These are phyloP conservation scores for Elaphurus davidianus DNA, from an alignment of 2,113 vertebrate genomes.

Conservation along the genomic window DNA sequence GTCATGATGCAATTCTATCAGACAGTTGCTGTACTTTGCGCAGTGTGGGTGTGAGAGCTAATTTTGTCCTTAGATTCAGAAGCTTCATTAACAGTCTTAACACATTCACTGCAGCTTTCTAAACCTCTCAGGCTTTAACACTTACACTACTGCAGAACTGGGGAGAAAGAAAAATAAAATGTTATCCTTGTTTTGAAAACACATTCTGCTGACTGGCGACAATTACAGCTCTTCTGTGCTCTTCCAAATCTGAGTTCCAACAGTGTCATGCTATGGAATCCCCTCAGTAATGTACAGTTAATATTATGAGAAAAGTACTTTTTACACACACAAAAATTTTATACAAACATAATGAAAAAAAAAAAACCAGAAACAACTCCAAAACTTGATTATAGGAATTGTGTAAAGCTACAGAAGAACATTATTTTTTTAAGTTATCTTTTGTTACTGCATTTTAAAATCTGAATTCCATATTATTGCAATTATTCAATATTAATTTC, in stretches of 20 bases:
- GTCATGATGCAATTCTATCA: constrained; percentile 84
- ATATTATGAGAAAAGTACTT: constrained; percentile 39
- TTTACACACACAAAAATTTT: neutral
- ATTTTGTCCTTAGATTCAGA: constrained; percentile 85
- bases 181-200: constrained; percentile 60
- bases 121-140: constrained; percentile 84
- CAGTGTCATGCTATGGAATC: neutral
- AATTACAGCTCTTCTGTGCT: constrained; percentile 35
- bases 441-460: neutral
- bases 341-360: constrained; percentile 2
- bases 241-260: constrained; percentile 35
- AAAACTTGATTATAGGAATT: neutral
- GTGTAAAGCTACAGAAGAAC: neutral
- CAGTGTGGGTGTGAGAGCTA: constrained; percentile 85
- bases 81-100: constrained; percentile 89
- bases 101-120: constrained; percentile 83
- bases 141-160: constrained; percentile 74
- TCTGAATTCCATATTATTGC: neutral
- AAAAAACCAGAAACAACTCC: neutral
- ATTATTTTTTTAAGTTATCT: neutral
- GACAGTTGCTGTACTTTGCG: constrained; percentile 83
- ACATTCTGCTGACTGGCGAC: constrained; percentile 45
- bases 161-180: constrained; percentile 53
- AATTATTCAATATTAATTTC: neutral
- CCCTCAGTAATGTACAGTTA: constrained; percentile 16